Evolutionary conservation across 2,797 vertebrate species (phyloP), one percentile per base, ranked within the genome.

Genomic region (Parauchenoglanis punctatus): DNA sequence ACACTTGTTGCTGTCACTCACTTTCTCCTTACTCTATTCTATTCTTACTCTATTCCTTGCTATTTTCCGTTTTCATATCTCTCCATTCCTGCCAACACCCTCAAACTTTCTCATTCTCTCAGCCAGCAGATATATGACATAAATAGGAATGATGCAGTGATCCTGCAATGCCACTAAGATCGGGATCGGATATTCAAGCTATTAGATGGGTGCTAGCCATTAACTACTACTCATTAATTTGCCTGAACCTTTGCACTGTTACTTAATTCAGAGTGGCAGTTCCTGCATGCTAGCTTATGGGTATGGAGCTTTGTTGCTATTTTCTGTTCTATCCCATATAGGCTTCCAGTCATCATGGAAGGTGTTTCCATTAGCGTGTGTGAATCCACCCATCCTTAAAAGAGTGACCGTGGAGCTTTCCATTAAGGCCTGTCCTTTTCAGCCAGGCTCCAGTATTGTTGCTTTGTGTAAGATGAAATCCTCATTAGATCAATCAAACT

Each of bases 111-210:
- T 88, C 90, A 28, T 12, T 70, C 25, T 88, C 91, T 92, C 91
- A 94, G 31, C 93, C 94, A 94, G 90, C 90, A 92, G 90, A 94
- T 94, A 95, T 95, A 94, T 92, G 91, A 91, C 89, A 28, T 3
- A 49, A 82, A 82, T 95, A 93, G 93, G 88, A 91, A 91, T 91
- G 91, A 94, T 89, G 93, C 90, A 90, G 89, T 85, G 94, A 93
- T 94, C 40, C 94, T 91, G 93, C 92, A 91, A 93, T 96, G 94
- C 95, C 94, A 95, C 94, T 93, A 93, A 94, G 93, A 95, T 94
- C 93, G 93, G 91, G 93, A 94, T 95, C 94, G 93, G 94, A 95
- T 94, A 94, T 49, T 82, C n/a, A 65, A 46, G 12, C 44, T 95
- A 94, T 93, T 94, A 90, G 90, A 92, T 93, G 93, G 91, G 93